phyloP scores from a whole-genome alignment of 37 sponge, comb jelly and placozoan species.

The Axinella damicornis region DNA sequence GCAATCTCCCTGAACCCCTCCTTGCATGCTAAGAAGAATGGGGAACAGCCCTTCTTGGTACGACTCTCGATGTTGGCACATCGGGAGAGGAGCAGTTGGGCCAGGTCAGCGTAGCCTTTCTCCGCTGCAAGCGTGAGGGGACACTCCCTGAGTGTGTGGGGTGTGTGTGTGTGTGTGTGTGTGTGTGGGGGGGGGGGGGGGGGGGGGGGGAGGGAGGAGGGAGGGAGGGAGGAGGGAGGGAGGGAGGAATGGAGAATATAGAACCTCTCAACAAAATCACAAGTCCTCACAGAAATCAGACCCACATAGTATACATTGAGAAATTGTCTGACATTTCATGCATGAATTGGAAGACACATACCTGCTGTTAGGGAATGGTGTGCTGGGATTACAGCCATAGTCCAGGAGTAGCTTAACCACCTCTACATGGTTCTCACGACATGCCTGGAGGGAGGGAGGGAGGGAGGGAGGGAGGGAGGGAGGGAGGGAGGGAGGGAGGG shows the following conservation, averaged over 20 bases:
- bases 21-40: slow-evolving; percentile 92
- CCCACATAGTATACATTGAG: too few species aligned
- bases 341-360: background rate
- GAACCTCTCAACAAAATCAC: too few species aligned
- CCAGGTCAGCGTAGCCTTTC: slow-evolving; percentile 88
- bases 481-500: slow-evolving; percentile 48
- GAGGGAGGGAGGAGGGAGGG: too few species aligned
- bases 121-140: slow-evolving; percentile 97
- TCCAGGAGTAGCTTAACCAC: slow-evolving; percentile 95
- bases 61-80: slow-evolving; percentile 89
- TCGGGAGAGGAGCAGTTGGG: slow-evolving; percentile 83
- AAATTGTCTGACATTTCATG: too few species aligned
- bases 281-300: too few species aligned
- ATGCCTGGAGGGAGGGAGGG: slow-evolving; percentile 68
- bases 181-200: background rate
- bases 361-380: slow-evolving; percentile 97
- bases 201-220: too few species aligned
- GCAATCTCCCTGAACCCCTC: slow-evolving; percentile 92
- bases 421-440: slow-evolving; percentile 97
- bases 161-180: background rate
- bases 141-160: slow-evolving; percentile 71
- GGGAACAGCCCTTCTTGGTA: slow-evolving; percentile 99
- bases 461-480: slow-evolving; percentile 4
- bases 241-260: too few species aligned
- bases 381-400: slow-evolving; percentile 93